Conservation (phyloP, 2,113 vertebrate genomes). For the Meleagris gallopavo region DNA sequence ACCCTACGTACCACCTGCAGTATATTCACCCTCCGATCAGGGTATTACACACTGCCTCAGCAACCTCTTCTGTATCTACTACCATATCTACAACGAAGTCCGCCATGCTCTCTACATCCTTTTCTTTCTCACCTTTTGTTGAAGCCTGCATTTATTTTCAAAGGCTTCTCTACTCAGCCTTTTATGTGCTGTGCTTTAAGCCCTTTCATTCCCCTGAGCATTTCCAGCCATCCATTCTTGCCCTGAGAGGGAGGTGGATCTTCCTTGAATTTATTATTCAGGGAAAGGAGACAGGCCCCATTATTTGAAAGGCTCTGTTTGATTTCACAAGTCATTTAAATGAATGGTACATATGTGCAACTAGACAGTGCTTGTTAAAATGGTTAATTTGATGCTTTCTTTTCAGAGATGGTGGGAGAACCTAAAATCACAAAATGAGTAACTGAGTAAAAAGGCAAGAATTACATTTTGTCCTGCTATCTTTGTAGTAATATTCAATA, state of each 20-base stretch:
- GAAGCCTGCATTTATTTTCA: conserved; percentile 68
- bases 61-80: conserved; percentile 45
- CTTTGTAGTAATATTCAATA: conserved; percentile 58
- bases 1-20: not conserved
- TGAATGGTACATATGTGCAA: conserved; percentile 33
- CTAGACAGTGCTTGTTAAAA: conserved; percentile 61
- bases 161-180: conserved; percentile 59
- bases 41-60: conserved; percentile 12
- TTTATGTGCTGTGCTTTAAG: conserved; percentile 61
- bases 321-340: conserved; percentile 66
- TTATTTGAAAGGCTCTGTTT: conserved; percentile 52
- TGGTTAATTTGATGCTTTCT: conserved; percentile 51
- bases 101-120: not conserved
- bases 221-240: conserved; percentile 65
- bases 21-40: not conserved
- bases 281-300: conserved; percentile 36
- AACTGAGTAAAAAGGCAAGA: conserved; percentile 10
- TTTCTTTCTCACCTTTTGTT: conserved; percentile 67
- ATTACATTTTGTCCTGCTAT: conserved; percentile 18
- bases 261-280: conserved; percentile 72
- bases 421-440: not conserved
- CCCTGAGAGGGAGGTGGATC: conserved; percentile 56
- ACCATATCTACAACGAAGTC: not conserved
- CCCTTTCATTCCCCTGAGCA: conserved; percentile 66
- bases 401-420: conserved; percentile 31